These are phyloP conservation scores for Campoplex capitator DNA, from an alignment of 2,888 invertebrate species.

Conservation along the genomic window DNA sequence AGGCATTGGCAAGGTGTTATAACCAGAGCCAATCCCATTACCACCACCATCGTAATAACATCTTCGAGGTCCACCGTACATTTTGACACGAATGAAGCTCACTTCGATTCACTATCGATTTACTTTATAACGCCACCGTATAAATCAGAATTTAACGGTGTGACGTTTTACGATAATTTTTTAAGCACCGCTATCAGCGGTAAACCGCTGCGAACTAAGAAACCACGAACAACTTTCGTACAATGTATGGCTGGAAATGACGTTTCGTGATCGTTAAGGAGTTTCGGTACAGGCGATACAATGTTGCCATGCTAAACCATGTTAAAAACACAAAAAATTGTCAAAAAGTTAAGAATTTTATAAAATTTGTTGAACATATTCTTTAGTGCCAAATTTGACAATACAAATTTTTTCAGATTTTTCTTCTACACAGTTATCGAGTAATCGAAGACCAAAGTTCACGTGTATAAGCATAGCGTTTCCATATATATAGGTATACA, in stretches of 20 bases:
- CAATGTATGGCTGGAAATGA: not conserved
- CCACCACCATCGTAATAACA: constrained; percentile 70
- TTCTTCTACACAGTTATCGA: too few relatives aligned
- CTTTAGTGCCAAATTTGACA: too few relatives aligned
- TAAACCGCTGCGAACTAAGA: not conserved
- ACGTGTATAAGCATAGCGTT: too few relatives aligned
- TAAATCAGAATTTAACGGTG: not conserved
- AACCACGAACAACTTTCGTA: not conserved
- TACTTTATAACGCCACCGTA: not conserved
- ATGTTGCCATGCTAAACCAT: too few relatives aligned
- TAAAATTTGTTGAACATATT: too few relatives aligned
- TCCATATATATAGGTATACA: too few relatives aligned
- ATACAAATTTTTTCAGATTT: too few relatives aligned
- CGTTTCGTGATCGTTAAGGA: not conserved
- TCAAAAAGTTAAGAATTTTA: too few relatives aligned
- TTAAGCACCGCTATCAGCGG: not conserved
- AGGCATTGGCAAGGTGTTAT: constrained; percentile 74
- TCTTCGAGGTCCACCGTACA: constrained; percentile 71
- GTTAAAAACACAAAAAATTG: too few relatives aligned
- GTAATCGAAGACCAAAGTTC: too few relatives aligned
- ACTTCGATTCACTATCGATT: not conserved
- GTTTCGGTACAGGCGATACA: too few relatives aligned
- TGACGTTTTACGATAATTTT: not conserved
- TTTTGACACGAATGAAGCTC: constrained; percentile 34
- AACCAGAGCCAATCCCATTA: constrained; percentile 65